Conservation (phyloP, 2,113 vertebrate species). For the Bufo bufo region DNA sequence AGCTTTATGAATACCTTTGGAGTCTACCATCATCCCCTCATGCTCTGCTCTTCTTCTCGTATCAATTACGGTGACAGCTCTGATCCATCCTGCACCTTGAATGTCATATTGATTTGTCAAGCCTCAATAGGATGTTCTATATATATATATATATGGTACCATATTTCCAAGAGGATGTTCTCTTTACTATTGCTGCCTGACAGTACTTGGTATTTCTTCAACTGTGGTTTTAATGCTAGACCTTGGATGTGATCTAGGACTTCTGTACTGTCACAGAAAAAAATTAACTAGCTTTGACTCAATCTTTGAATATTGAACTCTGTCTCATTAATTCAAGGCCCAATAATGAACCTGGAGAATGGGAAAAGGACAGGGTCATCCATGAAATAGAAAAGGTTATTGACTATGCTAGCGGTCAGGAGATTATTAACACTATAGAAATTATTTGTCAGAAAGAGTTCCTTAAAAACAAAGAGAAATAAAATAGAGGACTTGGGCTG, state of each 20-base stretch:
- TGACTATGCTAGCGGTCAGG: background rate
- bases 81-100: background rate
- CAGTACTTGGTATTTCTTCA: background rate
- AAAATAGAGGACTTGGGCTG: background rate
- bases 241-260: background rate
- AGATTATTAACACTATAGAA: constrained; percentile 18
- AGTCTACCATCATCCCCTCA: background rate
- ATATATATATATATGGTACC: background rate
- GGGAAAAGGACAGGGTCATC: background rate
- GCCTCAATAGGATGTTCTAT: background rate
- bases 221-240: background rate
- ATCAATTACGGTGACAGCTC: constrained; percentile 10
- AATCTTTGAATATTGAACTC: constrained; percentile 22
- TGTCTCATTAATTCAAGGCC: constrained; percentile 32
- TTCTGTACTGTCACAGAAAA: background rate
- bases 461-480: constrained; percentile 7
- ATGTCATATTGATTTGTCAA: background rate
- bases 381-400: constrained; percentile 3
- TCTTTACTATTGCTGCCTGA: background rate
- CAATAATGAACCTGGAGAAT: constrained; percentile 18
- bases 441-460: background rate
- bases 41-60: background rate
- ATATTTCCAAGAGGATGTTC: background rate
- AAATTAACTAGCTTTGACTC: background rate
- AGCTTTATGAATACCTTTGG: background rate